Evolutionary conservation across 2,888 invertebrate genomes (phyloP).

Genomic region (Perdita meconis): DNA sequence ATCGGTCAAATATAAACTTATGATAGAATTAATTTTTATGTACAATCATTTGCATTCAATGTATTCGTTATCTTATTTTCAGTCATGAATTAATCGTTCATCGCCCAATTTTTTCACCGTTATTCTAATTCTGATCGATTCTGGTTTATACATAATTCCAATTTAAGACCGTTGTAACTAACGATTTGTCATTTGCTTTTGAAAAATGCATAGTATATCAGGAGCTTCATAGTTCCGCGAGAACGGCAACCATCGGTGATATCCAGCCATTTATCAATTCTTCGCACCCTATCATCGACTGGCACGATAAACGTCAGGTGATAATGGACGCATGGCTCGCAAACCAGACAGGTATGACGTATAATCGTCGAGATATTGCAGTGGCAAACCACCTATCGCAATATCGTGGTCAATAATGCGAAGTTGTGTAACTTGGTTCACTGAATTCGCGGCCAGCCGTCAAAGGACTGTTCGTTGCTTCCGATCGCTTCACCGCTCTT

Average conservation of each 20-base stretch:
- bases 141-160: too few species aligned
- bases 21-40: too few species aligned
- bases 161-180: too few species aligned
- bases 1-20: too few species aligned
- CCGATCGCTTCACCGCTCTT: too few species aligned
- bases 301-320: neutral
- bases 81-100: too few species aligned
- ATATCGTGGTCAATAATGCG: neutral
- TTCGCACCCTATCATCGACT: neutral
- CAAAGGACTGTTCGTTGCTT: too few species aligned
- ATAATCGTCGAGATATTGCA: slow-evolving; percentile 8
- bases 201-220: neutral
- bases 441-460: too few species aligned
- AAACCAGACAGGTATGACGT: neutral
- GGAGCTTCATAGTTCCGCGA: neutral
- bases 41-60: too few species aligned
- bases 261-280: neutral
- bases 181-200: neutral
- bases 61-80: too few species aligned
- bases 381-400: neutral
- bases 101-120: too few species aligned
- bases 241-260: neutral
- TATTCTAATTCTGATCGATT: too few species aligned
- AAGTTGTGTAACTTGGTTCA: neutral
- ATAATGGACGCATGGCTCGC: slow-evolving; percentile 1